Evolutionary conservation across 2,888 invertebrate species (phyloP), one percentile per base, ranked within the genome.

Genomic region (Parasteatoda lunata): DNA sequence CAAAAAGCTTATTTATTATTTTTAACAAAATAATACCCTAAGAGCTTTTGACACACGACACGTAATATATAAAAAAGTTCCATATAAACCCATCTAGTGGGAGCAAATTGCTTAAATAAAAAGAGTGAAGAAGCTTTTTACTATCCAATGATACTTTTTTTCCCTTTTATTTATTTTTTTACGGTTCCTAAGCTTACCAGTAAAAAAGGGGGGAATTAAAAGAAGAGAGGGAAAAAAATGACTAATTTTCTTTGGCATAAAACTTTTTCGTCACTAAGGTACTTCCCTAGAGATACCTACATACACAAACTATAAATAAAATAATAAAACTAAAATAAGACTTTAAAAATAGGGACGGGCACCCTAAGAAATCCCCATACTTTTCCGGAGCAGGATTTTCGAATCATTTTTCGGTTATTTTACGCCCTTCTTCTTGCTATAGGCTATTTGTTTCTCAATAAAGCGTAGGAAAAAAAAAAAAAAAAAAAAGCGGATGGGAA

Each of bases 401-500:
- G 30, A 52, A 72, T 11, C 54, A 30, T 71, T 71, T 65, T 30
- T 54, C 49, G 48, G 70, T 78, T 78, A 52, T 78, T 78, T 70
- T 71, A 59, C 73, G 76, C 15, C 66, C 54, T n/a, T 15, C 49
- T 64, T 47, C 54, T 59, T 54, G 51, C 75, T 73, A 66, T 66
- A 73, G 73, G 66, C 81, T 81, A 81, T 81, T 81, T 81, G 81
- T 81, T 75, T 75, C 81, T 81, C 68, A 68, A 75, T 75, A 75
- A 73, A 81, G 81, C 69, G 64, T 75, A 81, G 69, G 75, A 75
- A 81, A 73, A 81, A 30, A 72, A 72, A 47, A 64, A 9, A 15
- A 49, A n/a, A n/a, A n/a, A 30, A 30, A 30, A 30, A 30, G 30
- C 30, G 30, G 30, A 30, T 30, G 30, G 30, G 30, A 30, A 30